phyloP scores from a whole-genome alignment of 2,888 invertebrate species.

The Chrysolina haemoptera region DNA sequence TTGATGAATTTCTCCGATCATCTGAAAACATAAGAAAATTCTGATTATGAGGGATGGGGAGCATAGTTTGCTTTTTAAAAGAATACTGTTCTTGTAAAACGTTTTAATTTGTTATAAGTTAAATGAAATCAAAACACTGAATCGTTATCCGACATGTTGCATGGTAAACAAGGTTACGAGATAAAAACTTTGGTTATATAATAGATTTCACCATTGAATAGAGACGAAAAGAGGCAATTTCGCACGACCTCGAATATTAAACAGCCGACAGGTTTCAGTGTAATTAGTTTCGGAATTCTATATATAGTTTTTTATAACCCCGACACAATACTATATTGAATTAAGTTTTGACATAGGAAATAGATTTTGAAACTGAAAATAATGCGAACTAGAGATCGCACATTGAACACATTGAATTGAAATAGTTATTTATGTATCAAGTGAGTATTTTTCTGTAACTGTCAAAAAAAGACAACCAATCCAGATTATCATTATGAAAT shows the following conservation, averaged over 20 bases:
- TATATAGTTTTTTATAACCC: not conserved
- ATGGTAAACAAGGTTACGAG: not conserved
- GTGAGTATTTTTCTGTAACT: too few relatives aligned
- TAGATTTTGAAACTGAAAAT: too few relatives aligned
- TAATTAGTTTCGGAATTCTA: constrained; percentile 1
- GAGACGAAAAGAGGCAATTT: constrained; percentile 4
- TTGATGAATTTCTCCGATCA: too few relatives aligned
- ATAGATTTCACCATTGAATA: constrained; percentile 6
- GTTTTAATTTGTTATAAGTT: not conserved
- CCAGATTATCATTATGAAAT: too few relatives aligned
- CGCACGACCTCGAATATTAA: constrained; percentile 5
- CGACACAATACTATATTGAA: not conserved
- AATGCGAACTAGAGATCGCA: too few relatives aligned
- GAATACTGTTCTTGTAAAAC: too few relatives aligned
- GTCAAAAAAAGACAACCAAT: too few relatives aligned
- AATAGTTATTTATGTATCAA: too few relatives aligned
- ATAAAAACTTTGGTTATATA: not conserved
- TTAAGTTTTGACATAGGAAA: not conserved
- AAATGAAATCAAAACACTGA: not conserved
- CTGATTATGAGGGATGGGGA: too few relatives aligned
- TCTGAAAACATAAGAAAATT: too few relatives aligned
- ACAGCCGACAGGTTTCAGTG: not conserved
- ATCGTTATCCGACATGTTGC: not conserved
- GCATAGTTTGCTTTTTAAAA: too few relatives aligned
- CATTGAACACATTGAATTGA: too few relatives aligned